Evolutionary conservation across 2,797 vertebrate species (phyloP).

Genomic region (Halcyon leucocephala): DNA sequence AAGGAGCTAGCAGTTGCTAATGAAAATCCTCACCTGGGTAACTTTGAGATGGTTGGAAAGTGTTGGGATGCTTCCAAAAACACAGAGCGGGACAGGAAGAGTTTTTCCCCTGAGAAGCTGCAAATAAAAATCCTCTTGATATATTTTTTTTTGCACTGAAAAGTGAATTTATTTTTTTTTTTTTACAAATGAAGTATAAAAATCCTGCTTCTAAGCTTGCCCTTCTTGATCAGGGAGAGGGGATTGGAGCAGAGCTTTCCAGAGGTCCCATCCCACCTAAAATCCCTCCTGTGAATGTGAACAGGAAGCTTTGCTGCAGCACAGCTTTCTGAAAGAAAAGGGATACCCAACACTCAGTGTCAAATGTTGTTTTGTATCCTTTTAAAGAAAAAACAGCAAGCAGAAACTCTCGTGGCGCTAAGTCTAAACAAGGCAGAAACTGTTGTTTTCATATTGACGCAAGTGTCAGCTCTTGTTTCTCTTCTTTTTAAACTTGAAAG

Average conservation of each 20-base stretch:
- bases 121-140: neutral
- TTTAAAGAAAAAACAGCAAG: neutral
- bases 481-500: conserved; percentile 14
- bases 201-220: fast-evolving
- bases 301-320: neutral
- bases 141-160: neutral
- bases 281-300: neutral
- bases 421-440: conserved; percentile 20
- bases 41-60: neutral
- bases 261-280: neutral
- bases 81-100: neutral
- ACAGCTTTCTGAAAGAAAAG: neutral
- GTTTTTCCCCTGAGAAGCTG: fast-evolving
- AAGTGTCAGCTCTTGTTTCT: conserved; percentile 32
- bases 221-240: neutral
- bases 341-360: neutral
- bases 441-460: neutral
- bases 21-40: neutral
- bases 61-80: neutral
- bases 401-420: neutral
- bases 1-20: neutral
- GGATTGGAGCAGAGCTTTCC: neutral
- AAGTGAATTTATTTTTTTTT: neutral
- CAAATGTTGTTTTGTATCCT: neutral
- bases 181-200: neutral